Percentiles rank a stretch among this genome's conserved stretches.
Evolutionary conservation across 2,113 vertebrate species (phyloP).

Genomic region (Anthoscopus minutus): DNA sequence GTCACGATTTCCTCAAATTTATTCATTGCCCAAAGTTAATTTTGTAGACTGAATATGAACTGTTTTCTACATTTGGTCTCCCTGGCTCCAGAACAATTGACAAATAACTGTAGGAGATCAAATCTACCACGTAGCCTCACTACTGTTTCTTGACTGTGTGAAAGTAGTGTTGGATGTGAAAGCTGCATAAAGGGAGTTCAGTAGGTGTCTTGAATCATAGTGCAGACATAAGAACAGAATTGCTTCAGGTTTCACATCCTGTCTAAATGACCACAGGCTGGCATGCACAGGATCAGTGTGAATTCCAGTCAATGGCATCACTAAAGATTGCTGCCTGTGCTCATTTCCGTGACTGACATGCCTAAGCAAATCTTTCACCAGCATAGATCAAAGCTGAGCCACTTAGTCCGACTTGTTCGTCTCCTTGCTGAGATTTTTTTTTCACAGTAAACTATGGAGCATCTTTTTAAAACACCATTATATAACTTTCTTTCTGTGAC

Average conservation of each 20-base stretch:
- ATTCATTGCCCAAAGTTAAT: constrained; percentile 10
- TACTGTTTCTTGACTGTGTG: neutral
- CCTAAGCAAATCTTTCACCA: neutral
- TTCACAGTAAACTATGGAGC: neutral
- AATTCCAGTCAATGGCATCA: neutral
- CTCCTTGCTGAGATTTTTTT: neutral
- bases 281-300: neutral
- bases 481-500: neutral
- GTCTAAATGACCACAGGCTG: neutral
- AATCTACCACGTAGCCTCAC: neutral
- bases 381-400: neutral
- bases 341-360: neutral
- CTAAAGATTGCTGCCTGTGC: neutral
- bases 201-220: neutral
- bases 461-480: neutral
- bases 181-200: neutral
- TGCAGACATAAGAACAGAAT: neutral
- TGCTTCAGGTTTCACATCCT: neutral
- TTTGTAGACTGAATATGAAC: neutral
- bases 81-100: neutral
- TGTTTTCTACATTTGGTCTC: neutral
- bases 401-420: fast-evolving
- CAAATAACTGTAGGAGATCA: neutral
- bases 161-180: neutral
- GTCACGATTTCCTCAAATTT: neutral